Evolutionary conservation across 2,113 vertebrate genomes (phyloP), one percentile per base, ranked within the genome.

Genomic region (Canis aureus): DNA sequence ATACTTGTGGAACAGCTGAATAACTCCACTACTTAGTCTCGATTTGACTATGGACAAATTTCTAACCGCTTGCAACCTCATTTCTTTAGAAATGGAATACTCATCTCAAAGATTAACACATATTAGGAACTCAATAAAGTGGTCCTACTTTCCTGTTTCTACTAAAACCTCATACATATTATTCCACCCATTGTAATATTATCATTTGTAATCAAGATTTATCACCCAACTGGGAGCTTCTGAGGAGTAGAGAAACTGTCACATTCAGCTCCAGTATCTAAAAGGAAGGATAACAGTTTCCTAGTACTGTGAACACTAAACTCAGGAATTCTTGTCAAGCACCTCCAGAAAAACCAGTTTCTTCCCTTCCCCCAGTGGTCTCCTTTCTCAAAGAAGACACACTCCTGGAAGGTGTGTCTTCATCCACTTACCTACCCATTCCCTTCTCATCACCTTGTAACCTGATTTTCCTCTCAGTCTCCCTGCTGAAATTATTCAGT

Each of bases 61-160:
- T 91, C 76, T 71, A 88, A 74, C 11, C 71, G 57, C 23, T 82
- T 89, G 23, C 2, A 55, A 82, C 16, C 71, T 71, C 67, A 64
- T 69, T 64, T 95, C 79, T 73, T 64, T 89, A 79, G 55, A 96
- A 97, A 82, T 5, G 19, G 60, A 87, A 79, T 51, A 80, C 17
- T 38, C 57, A 86, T 59, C 53, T 96, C 86, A 79, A 93, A 83
- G 59, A 15, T 27, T 60, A 69, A 81, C 82, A 93, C 19, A 59
- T 6, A 67, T n/a, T 38, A 91, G 20, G 19, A 62, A 57, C 64
- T 88, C 84, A 60, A 62, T 35, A 17, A 94, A 69, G 73, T 17
- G 51, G 38, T 60, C 27, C 51, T 69, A 91, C 15, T 59, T 76
- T 91, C 57, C 32, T 62, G 13, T 88, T 91, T 85, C 43, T 71